These are phyloP conservation scores for Opisthocomus hoazin DNA, from an alignment of 2,113 vertebrate genomes.

Conservation along the genomic window DNA sequence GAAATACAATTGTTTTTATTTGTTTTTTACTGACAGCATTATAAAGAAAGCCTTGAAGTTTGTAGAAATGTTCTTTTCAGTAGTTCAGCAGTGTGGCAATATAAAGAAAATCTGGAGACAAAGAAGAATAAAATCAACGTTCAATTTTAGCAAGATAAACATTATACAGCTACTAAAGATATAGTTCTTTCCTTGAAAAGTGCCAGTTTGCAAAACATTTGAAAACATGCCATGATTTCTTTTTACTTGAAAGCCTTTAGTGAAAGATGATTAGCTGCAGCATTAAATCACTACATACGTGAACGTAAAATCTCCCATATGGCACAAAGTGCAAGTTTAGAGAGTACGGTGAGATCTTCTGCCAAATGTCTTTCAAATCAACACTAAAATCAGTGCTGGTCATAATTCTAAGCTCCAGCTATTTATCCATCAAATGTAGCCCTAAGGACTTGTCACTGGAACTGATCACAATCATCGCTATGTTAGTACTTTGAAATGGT, in stretches of 20 bases:
- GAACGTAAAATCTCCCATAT: neutral
- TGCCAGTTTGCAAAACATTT: neutral
- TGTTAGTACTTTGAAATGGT: neutral
- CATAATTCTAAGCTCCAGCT: neutral
- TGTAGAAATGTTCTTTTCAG: neutral
- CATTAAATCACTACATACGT: neutral
- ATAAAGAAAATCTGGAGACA: neutral
- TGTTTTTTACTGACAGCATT: neutral
- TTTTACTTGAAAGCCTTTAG: neutral
- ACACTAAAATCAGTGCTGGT: neutral
- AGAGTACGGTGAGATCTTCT: neutral
- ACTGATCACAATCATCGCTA: neutral
- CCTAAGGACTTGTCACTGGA: neutral
- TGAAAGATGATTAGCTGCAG: neutral
- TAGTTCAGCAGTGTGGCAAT: neutral
- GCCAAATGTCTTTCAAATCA: neutral
- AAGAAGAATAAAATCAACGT: neutral
- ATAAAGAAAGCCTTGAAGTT: neutral
- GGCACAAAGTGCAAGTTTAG: neutral
- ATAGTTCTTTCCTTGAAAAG: neutral
- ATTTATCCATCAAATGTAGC: neutral
- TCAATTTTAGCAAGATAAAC: neutral
- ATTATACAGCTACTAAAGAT: neutral
- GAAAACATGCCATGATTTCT: neutral
- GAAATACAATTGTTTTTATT: accelerated